Conservation (phyloP, 2,888 invertebrate genomes). For the Tuta absoluta region DNA sequence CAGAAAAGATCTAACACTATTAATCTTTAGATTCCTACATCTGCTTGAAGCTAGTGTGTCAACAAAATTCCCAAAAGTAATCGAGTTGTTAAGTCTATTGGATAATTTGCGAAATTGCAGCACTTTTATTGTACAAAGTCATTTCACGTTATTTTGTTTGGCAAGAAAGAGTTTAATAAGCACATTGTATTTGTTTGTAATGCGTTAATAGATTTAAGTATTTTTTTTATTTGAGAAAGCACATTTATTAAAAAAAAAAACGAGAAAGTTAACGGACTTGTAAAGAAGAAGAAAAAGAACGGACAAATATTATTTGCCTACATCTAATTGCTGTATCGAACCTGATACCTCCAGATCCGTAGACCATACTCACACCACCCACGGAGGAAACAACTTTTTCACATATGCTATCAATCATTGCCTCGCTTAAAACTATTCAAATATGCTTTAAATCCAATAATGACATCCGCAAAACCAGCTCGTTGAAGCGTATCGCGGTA, state of each 20-base stretch:
- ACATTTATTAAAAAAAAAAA: too few relatives aligned
- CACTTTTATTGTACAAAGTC: slow-evolving; percentile 1
- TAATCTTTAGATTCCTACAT: too few relatives aligned
- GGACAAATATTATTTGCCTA: too few relatives aligned
- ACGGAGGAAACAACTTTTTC: not conserved
- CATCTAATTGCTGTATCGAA: too few relatives aligned
- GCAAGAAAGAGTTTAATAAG: not conserved
- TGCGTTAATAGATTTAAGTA: not conserved
- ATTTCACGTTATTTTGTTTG: not conserved
- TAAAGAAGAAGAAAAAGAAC: too few relatives aligned
- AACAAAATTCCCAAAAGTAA: not conserved
- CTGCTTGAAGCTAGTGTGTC: too few relatives aligned
- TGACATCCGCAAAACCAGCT: slow-evolving; percentile 1
- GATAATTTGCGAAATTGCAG: slow-evolving; percentile 4
- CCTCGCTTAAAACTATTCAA: not conserved
- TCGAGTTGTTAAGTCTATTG: not conserved
- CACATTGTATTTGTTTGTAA: not conserved
- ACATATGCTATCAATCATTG: not conserved
- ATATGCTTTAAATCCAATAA: not conserved
- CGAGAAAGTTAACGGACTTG: too few relatives aligned
- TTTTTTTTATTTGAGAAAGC: too few relatives aligned
- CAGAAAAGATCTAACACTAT: too few relatives aligned
- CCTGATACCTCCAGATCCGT: too few relatives aligned
- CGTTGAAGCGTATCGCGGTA: slow-evolving; percentile 14
- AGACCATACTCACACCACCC: too few relatives aligned